Evolutionary conservation across 2,888 invertebrate species (phyloP).

Genomic region (Fabriciana adippe): DNA sequence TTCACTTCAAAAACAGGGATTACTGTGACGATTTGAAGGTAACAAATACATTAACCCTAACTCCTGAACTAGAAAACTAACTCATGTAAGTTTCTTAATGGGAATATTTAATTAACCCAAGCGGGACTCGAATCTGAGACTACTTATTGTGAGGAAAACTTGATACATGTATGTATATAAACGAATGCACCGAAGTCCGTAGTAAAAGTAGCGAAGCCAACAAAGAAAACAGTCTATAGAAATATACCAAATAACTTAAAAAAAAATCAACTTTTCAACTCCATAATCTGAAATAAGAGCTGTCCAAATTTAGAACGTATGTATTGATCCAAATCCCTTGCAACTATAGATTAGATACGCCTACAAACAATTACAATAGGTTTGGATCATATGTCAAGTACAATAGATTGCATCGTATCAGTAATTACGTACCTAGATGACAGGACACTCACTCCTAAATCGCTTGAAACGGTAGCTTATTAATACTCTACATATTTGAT

Average conservation of each 20-base stretch:
- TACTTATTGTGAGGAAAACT: too few relatives aligned
- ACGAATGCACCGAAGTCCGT: too few relatives aligned
- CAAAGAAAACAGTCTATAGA: too few relatives aligned
- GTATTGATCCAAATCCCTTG: slow-evolving; percentile 43
- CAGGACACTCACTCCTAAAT: too few relatives aligned
- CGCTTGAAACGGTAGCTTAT: slow-evolving; percentile 9
- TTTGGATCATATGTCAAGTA: slow-evolving; percentile 26
- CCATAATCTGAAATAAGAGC: slow-evolving; percentile 13
- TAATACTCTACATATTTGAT: neutral
- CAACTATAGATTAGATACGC: slow-evolving; percentile 45
- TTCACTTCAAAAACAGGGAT: too few relatives aligned
- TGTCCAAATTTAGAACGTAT: slow-evolving; percentile 40
- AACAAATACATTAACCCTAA: too few relatives aligned
- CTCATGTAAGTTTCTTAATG: too few relatives aligned
- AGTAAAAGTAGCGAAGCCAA: neutral
- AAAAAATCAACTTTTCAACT: neutral
- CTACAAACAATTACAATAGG: slow-evolving; percentile 40
- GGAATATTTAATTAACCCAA: too few relatives aligned
- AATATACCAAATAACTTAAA: neutral
- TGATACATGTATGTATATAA: too few relatives aligned
- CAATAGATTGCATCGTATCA: slow-evolving; percentile 21
- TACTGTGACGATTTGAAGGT: too few relatives aligned
- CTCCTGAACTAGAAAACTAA: too few relatives aligned
- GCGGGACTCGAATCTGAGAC: too few relatives aligned
- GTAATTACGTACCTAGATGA: slow-evolving; percentile 25